phyloP scores from a whole-genome alignment of 92 coral and sea anemone species.

The Porites lobata region DNA sequence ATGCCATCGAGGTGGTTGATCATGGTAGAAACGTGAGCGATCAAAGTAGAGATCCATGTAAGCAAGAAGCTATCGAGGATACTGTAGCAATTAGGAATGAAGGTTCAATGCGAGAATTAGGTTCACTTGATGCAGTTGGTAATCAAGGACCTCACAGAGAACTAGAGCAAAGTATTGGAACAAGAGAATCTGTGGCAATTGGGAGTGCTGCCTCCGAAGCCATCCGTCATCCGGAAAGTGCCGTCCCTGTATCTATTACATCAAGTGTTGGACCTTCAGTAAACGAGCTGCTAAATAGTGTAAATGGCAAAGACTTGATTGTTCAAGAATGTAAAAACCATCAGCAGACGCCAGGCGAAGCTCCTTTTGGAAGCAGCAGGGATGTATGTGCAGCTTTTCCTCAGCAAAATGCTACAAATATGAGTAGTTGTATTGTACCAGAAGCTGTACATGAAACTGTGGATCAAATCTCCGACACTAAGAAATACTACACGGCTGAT shows the following conservation, averaged over 20 bases:
- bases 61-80: neutral
- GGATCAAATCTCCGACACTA: neutral
- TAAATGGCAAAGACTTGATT: neutral
- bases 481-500: neutral
- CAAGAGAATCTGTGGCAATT: neutral
- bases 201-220: slow-evolving; percentile 6
- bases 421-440: neutral
- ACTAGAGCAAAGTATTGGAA: neutral
- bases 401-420: neutral
- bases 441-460: slow-evolving; percentile 10
- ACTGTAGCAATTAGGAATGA: neutral
- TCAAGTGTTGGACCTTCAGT: neutral
- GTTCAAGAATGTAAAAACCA: neutral
- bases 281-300: neutral
- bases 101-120: neutral
- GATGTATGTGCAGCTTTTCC: neutral
- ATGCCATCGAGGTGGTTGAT: neutral
- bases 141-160: neutral
- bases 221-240: neutral
- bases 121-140: neutral
- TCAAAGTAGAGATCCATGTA: neutral
- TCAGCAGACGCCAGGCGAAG: neutral
- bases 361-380: neutral
- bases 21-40: neutral
- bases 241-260: neutral